These are phyloP conservation scores for Pterostichus niger DNA, from an alignment of 2,888 invertebrate species.

Conservation along the genomic window DNA sequence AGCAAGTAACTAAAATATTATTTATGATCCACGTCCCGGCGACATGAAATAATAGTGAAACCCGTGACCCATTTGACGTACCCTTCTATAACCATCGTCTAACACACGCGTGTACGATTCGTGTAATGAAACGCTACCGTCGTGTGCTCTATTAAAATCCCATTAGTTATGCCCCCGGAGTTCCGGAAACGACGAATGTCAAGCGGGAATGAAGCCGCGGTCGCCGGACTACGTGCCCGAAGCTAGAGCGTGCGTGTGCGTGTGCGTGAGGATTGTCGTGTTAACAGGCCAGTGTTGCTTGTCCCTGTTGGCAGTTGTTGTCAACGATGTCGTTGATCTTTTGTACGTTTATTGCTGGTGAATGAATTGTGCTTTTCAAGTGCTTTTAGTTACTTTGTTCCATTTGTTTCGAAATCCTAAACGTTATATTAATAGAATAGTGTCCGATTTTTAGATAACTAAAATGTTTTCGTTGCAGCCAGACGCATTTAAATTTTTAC, in stretches of 20 bases:
- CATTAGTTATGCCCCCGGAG: slow-evolving; percentile 72
- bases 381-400: too few species aligned
- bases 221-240: slow-evolving; percentile 6
- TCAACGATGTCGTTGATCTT: slow-evolving; percentile 18
- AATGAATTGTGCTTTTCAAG: too few species aligned
- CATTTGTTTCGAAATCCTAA: too few species aligned
- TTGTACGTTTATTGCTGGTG: neutral
- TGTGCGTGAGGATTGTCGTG: too few species aligned
- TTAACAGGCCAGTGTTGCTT: neutral
- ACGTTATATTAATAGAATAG: too few species aligned
- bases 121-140: slow-evolving; percentile 60
- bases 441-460: too few species aligned
- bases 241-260: too few species aligned
- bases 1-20: neutral
- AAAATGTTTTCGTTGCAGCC: too few species aligned
- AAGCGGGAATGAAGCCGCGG: slow-evolving; percentile 39
- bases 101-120: slow-evolving; percentile 8
- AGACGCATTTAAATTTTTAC: too few species aligned
- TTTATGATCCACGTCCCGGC: slow-evolving; percentile 9
- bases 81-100: neutral
- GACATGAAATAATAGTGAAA: slow-evolving; percentile 29
- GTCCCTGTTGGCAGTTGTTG: slow-evolving; percentile 3
- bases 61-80: neutral
- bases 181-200: slow-evolving; percentile 59
- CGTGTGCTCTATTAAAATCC: slow-evolving; percentile 73